Base-by-base conservation (phyloP, 2,113 vertebrate genomes). In the Alligator sinensis region DNA sequence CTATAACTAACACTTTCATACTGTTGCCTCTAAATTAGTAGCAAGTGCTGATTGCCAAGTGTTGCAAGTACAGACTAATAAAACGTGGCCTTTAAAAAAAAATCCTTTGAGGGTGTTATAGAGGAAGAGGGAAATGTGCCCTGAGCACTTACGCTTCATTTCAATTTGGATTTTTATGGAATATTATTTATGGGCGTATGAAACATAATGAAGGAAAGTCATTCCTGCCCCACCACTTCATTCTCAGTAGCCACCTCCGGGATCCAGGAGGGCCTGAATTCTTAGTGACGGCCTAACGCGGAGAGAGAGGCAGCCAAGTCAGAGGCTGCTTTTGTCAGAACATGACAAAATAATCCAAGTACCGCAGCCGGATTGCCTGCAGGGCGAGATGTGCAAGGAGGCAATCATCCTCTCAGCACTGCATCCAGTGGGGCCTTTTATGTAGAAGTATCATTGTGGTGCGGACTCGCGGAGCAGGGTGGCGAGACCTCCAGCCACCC, bases 71-170 rank as follows among this genome's bases (percentile, higher is more conserved):
- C 47, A 54, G 59, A 83, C 90, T 89, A 95, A 92, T 93, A 94
- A 94, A 94, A 84, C 0, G 1, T 19, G 84, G 63, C 89, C 59
- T 84, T 87, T 82, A 2, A 68, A 95, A 68, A 95, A 25, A 34
- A n/a, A 22, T 19, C 55, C 54, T 94, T 74, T 90, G 91, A 89
- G 80, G 19, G 24, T 5, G 1, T 82, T 88, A n/a, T 10, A 83
- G 92, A 91, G 94, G 90, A 85, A 90, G 75, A 96, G 85, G 87
- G 92, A 95, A 95, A 91, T 74, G 94, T 74, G 95, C 96, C 95
- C 92, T 91, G 84, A 93, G 96, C 85, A 1, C 90, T 94, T 75
- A 9, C 1, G 68, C 66, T 97, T 94, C 81, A 87, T 94, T 94
- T 95, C 3, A 0, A 68, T 95, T 97, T 95, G 83, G 86, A 60